Evolutionary conservation across 2,113 vertebrate genomes (phyloP).

Genomic region (Syngnathus typhle): DNA sequence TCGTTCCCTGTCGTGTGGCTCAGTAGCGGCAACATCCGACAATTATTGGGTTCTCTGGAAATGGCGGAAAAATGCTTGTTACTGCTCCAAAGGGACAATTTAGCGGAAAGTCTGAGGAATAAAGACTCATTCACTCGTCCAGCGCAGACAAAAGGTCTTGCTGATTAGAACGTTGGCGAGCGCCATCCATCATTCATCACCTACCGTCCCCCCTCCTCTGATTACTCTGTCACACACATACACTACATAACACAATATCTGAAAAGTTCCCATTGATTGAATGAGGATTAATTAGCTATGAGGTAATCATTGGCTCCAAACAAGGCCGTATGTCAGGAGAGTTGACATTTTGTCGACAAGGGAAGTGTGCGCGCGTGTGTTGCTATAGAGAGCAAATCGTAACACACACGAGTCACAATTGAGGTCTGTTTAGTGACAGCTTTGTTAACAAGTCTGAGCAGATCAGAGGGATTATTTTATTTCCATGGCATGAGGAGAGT

Average conservation of each 20-base stretch:
- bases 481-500: constrained; percentile 60
- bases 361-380: constrained; percentile 9
- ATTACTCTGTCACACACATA: constrained; percentile 25
- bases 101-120: neutral
- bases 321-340: constrained; percentile 64
- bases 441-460: constrained; percentile 81
- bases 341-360: constrained; percentile 59
- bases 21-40: no score
- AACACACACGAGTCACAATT: constrained; percentile 37
- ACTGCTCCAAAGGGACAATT: no score
- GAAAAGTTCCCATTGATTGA: constrained; percentile 69
- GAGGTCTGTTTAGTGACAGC: constrained; percentile 78
- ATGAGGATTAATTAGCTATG: constrained; percentile 76
- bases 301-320: constrained; percentile 79
- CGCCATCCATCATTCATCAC: constrained; percentile 63
- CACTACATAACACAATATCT: constrained; percentile 25
- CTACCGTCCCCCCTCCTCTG: constrained; percentile 41
- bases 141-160: constrained; percentile 54
- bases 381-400: constrained; percentile 8
- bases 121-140: constrained; percentile 6
- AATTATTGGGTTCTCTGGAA: no score
- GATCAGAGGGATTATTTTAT: constrained; percentile 79
- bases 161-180: constrained; percentile 59
- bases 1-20: no score
- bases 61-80: no score